phyloP scores from a whole-genome alignment of 2,888 invertebrate genomes.

The Xanthostigma xanthostigma region DNA sequence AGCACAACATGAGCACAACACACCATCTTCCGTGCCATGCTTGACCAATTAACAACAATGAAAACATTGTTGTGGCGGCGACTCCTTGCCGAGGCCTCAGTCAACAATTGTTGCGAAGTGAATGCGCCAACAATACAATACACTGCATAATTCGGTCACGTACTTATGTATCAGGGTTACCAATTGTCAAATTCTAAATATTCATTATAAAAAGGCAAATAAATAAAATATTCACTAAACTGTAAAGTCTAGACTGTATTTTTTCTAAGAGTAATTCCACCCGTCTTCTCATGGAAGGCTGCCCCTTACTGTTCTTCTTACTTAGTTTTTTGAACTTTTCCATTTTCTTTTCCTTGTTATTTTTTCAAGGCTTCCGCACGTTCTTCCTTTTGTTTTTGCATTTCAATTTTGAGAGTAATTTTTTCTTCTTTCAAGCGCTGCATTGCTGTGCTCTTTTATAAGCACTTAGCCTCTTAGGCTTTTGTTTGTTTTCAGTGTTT shows the following conservation, averaged over 20 bases:
- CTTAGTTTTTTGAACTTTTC: slow-evolving; percentile 56
- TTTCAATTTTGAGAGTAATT: slow-evolving; percentile 32
- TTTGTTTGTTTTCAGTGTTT: slow-evolving; percentile 6
- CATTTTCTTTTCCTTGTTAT: slow-evolving; percentile 52
- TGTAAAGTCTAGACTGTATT: slow-evolving; percentile 35
- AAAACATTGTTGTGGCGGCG: too few relatives aligned
- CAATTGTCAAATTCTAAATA: too few relatives aligned
- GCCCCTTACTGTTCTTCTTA: slow-evolving; percentile 66
- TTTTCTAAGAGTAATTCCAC: slow-evolving; percentile 63
- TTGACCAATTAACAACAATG: too few relatives aligned
- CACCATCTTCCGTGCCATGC: too few relatives aligned
- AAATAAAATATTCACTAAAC: too few relatives aligned
- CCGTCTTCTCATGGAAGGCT: slow-evolving; percentile 72
- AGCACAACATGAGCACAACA: too few relatives aligned
- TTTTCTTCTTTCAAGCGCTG: slow-evolving; percentile 40
- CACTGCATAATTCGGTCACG: too few relatives aligned
- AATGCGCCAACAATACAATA: too few relatives aligned
- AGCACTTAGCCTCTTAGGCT: slow-evolving; percentile 27
- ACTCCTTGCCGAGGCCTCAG: too few relatives aligned
- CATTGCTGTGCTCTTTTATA: slow-evolving; percentile 36
- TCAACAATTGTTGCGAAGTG: too few relatives aligned
- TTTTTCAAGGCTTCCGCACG: slow-evolving; percentile 44
- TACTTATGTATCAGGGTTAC: too few relatives aligned
- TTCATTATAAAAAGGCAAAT: too few relatives aligned
- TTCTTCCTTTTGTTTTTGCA: slow-evolving; percentile 36